A percentile compares a stretch with the other conserved stretches of the same genome.
Evolutionary conservation across 2,113 vertebrate species (phyloP).

Genomic region (Balaenoptera acutorostrata): DNA sequence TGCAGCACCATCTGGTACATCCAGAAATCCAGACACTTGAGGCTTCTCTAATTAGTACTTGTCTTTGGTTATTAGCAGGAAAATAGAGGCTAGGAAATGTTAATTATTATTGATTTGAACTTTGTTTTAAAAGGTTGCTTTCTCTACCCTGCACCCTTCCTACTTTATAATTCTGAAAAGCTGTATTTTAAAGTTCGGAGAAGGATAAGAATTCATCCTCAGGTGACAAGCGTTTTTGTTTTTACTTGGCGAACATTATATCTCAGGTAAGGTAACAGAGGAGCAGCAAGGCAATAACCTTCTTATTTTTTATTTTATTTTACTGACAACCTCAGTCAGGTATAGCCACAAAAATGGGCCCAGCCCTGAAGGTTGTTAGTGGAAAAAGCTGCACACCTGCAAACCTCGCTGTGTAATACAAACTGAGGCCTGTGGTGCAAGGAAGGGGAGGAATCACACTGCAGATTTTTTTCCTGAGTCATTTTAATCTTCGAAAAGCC

Average conservation of each 20-base stretch:
- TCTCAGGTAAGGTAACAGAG: neutral
- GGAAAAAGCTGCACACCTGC: neutral
- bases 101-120: conserved; percentile 61
- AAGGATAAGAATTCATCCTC: neutral
- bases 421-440: neutral
- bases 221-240: neutral
- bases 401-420: neutral
- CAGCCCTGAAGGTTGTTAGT: neutral
- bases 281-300: neutral
- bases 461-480: neutral
- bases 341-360: neutral
- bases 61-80: conserved; percentile 61
- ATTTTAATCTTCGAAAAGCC: neutral
- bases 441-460: neutral
- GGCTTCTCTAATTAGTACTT: conserved; percentile 70
- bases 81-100: conserved; percentile 62
- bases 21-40: conserved; percentile 45
- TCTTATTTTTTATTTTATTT: conserved; percentile 29
- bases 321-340: neutral
- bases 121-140: conserved; percentile 48
- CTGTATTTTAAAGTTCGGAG: neutral
- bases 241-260: conserved; percentile 25
- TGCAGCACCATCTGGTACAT: conserved; percentile 38
- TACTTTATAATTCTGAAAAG: conserved; percentile 29
- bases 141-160: neutral